These are phyloP conservation scores for Hycleus cichorii DNA, from an alignment of 1,140 invertebrate genomes.

Conservation along the genomic window DNA sequence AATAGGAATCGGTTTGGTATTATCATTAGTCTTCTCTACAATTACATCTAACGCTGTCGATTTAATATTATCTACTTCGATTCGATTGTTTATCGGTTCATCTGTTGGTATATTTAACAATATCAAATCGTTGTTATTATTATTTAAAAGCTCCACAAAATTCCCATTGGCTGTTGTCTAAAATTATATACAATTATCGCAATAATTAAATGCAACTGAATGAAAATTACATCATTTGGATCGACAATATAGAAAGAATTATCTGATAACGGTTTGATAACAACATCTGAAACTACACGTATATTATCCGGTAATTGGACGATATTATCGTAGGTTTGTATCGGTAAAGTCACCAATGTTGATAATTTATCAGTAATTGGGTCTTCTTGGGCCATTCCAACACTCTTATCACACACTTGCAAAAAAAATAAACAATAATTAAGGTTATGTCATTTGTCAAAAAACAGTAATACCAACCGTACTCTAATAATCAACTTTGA, in stretches of 20 bases:
- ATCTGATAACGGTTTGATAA: constrained; percentile 9
- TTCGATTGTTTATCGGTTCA: not conserved
- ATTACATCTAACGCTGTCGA: no score
- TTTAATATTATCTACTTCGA: not conserved
- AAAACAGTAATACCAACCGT: no score
- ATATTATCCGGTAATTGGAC: constrained; percentile 3
- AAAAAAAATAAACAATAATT: not conserved
- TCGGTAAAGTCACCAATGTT: constrained; percentile 2
- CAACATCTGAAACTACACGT: constrained; percentile 1
- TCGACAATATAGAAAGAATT: constrained; percentile 2
- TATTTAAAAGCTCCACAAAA: not conserved
- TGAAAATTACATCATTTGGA: not conserved
- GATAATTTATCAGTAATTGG: not conserved
- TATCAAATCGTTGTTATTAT: not conserved
- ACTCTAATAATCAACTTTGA: no score
- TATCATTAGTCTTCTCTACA: not conserved
- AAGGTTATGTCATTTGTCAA: not conserved
- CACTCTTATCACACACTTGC: not conserved
- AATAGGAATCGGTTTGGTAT: not conserved
- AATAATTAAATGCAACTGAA: not conserved
- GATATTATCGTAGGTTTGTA: constrained; percentile 1
- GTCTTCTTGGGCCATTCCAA: constrained; percentile 1
- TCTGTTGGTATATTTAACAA: not conserved
- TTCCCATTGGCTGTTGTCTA: no score
- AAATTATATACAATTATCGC: no score